Percentiles rank a stretch among this genome's conserved stretches.
phyloP scores from a whole-genome alignment of 2,797 vertebrate species.

The Apogon talboti region DNA sequence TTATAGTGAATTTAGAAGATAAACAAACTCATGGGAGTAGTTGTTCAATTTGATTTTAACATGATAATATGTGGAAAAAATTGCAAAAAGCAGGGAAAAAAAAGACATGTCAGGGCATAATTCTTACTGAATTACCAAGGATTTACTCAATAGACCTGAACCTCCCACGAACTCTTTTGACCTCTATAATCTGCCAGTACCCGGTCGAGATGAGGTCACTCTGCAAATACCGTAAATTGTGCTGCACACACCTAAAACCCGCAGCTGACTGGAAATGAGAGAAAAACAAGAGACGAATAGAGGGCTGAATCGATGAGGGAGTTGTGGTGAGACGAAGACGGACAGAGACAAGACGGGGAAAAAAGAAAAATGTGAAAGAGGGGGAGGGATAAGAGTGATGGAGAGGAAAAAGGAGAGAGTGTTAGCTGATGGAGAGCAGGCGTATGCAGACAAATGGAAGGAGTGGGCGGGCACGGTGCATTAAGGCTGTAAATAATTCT shows the following conservation, averaged over 20 bases:
- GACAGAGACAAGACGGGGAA: not conserved
- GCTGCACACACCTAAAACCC: not conserved
- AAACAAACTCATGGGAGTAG: not conserved
- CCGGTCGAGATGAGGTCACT: slow-evolving; percentile 37
- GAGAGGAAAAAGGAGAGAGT: slow-evolving; percentile 19
- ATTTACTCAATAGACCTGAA: slow-evolving; percentile 35
- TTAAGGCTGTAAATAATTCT: slow-evolving; percentile 55
- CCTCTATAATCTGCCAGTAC: slow-evolving; percentile 47
- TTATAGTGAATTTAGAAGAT: not conserved
- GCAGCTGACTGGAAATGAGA: slow-evolving; percentile 44
- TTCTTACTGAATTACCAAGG: slow-evolving; percentile 6
- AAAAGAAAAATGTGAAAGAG: not conserved
- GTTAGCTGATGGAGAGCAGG: slow-evolving; percentile 49
- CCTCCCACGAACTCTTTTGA: slow-evolving; percentile 41
- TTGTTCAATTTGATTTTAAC: not conserved
- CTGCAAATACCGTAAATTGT: slow-evolving; percentile 53
- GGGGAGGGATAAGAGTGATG: slow-evolving; percentile 39
- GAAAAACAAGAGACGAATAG: not conserved
- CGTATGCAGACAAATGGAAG: slow-evolving; percentile 48
- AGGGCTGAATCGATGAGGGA: slow-evolving; percentile 4
- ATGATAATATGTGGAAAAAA: not conserved
- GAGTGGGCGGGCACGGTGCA: slow-evolving; percentile 39
- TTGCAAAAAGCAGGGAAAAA: not conserved
- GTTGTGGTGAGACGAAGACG: slow-evolving; percentile 15
- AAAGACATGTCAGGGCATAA: not conserved